These are phyloP conservation scores for Crotalus tigris DNA, from an alignment of 2,113 vertebrate genomes.

Conservation along the genomic window DNA sequence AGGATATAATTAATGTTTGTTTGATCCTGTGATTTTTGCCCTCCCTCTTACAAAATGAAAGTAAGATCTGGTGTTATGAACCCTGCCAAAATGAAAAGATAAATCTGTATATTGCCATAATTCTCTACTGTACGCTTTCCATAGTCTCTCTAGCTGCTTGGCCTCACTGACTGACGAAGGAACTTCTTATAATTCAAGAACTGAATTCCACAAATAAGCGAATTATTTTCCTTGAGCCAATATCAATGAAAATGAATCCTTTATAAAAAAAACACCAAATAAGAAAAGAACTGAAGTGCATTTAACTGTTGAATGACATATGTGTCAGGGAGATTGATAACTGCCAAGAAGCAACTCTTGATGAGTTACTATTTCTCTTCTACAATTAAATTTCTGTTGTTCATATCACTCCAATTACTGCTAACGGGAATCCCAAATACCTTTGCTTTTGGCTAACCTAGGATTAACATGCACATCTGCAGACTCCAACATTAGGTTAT, in stretches of 20 bases:
- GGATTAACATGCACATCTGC: not conserved
- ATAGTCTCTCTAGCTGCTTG: not conserved
- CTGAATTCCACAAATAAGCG: not conserved
- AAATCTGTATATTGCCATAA: not conserved
- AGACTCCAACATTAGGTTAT: not conserved
- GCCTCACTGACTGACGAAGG: no score
- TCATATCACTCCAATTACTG: not conserved
- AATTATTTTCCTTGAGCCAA: not conserved
- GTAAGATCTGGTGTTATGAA: not conserved
- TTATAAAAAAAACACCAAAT: not conserved
- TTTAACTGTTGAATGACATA: not conserved
- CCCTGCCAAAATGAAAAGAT: not conserved
- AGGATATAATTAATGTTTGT: slow-evolving; percentile 16
- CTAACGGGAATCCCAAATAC: not conserved
- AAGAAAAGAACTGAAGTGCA: no score
- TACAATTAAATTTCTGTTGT: not conserved
- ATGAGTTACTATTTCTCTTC: fast-evolving
- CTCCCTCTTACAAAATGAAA: slow-evolving; percentile 12
- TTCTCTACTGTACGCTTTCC: not conserved
- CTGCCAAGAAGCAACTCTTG: not conserved
- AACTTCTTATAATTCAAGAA: not conserved
- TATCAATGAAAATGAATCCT: no score
- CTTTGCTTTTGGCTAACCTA: not conserved
- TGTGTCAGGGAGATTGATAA: fast-evolving
- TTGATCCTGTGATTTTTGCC: slow-evolving; percentile 12